phyloP scores from a whole-genome alignment of 2,113 vertebrate species.

The Pitta sordida region DNA sequence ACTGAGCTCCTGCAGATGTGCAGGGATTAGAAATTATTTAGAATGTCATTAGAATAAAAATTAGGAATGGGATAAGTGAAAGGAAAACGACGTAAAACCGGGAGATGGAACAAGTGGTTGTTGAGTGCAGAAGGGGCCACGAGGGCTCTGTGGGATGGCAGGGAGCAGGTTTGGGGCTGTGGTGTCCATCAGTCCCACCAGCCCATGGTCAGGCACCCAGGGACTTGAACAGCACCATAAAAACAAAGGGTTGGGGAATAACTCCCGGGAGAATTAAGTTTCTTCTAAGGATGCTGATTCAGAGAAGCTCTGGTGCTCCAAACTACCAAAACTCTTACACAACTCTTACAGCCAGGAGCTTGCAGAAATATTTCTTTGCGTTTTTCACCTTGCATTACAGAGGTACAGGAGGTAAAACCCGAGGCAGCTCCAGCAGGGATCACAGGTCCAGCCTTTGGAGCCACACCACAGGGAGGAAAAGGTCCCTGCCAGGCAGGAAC shows the following conservation, averaged over 20 bases:
- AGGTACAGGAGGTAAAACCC: neutral
- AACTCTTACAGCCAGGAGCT: rapidly evolving
- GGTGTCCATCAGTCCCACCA: neutral
- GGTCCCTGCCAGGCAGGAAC: rapidly evolving
- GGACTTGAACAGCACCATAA: rapidly evolving
- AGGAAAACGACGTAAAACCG: neutral
- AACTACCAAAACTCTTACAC: neutral
- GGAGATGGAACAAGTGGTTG: neutral
- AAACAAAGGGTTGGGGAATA: neutral
- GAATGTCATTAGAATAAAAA: neutral
- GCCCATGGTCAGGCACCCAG: rapidly evolving
- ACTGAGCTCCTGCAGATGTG: rapidly evolving
- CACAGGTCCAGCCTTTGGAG: neutral
- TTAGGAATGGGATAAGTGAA: neutral
- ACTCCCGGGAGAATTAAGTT: neutral
- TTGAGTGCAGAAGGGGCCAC: neutral
- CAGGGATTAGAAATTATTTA: neutral
- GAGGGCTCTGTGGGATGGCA: neutral
- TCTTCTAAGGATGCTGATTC: neutral
- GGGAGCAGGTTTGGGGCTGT: rapidly evolving
- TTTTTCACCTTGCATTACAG: neutral
- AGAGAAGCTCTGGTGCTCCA: neutral
- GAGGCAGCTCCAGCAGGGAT: neutral
- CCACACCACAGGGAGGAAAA: rapidly evolving
- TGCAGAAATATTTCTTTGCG: neutral